A percentile compares a stretch with the other conserved stretches of the same genome.
Conservation (phyloP, 2,797 vertebrate genomes). For the Sitta carolinensis region DNA sequence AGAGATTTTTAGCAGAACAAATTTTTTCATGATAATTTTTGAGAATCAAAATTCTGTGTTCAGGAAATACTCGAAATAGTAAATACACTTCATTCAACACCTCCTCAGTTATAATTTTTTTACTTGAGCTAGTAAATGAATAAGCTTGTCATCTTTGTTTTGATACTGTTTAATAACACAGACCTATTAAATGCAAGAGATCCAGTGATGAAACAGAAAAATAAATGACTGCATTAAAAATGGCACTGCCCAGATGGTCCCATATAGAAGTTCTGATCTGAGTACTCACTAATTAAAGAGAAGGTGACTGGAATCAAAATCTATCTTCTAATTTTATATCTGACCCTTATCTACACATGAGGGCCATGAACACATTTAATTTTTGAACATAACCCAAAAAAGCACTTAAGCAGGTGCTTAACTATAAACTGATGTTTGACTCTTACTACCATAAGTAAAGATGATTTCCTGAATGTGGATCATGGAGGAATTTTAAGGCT, state of each 20-base stretch:
- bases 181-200: conserved; percentile 9
- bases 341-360: conserved; percentile 27
- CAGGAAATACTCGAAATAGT: conserved; percentile 3
- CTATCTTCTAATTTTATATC: conserved; percentile 35
- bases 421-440: conserved; percentile 43
- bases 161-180: conserved; percentile 60
- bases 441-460: background rate
- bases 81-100: conserved; percentile 14
- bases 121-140: conserved; percentile 51
- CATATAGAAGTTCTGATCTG: conserved; percentile 36
- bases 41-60: conserved; percentile 11
- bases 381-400: conserved; percentile 60
- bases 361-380: conserved; percentile 10
- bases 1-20: background rate
- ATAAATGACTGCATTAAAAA: conserved; percentile 43
- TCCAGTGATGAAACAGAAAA: conserved; percentile 45
- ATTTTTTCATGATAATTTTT: background rate
- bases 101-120: conserved; percentile 50
- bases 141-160: conserved; percentile 54
- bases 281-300: conserved; percentile 29
- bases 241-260: conserved; percentile 47
- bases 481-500: background rate
- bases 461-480: conserved; percentile 36
- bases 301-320: conserved; percentile 60
- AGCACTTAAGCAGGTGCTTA: conserved; percentile 57